These are phyloP conservation scores for Falco naumanni DNA, from an alignment of 2,797 vertebrate genomes.

Conservation along the genomic window DNA sequence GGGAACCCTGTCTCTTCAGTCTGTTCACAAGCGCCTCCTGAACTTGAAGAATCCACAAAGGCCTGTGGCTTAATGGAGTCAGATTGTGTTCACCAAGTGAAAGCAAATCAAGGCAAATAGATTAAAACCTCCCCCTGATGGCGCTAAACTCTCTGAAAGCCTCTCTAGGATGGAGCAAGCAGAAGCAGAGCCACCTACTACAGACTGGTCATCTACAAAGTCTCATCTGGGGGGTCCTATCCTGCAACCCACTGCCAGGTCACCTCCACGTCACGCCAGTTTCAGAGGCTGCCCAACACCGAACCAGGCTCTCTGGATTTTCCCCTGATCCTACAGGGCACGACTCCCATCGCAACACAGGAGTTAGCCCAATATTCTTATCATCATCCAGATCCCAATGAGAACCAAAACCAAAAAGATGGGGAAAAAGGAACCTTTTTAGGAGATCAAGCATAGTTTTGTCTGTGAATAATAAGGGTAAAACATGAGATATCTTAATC, in stretches of 20 bases:
- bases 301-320: neutral
- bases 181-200: neutral
- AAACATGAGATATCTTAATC: slow-evolving; percentile 56
- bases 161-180: neutral
- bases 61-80: neutral
- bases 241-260: neutral
- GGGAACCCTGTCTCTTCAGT: neutral
- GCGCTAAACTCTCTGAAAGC: neutral
- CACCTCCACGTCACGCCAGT: neutral
- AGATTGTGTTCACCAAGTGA: neutral
- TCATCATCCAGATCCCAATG: neutral
- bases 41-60: neutral
- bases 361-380: neutral
- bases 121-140: neutral
- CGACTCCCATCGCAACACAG: neutral
- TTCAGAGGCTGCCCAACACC: neutral
- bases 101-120: neutral
- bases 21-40: neutral
- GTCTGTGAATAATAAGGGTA: slow-evolving; percentile 46
- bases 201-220: neutral
- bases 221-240: neutral
- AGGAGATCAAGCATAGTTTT: neutral
- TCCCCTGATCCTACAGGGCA: neutral
- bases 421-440: slow-evolving; percentile 2
- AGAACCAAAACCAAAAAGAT: neutral